Base-by-base conservation (phyloP, 2,888 invertebrate genomes). In the Pyrocoelia pectoralis region DNA sequence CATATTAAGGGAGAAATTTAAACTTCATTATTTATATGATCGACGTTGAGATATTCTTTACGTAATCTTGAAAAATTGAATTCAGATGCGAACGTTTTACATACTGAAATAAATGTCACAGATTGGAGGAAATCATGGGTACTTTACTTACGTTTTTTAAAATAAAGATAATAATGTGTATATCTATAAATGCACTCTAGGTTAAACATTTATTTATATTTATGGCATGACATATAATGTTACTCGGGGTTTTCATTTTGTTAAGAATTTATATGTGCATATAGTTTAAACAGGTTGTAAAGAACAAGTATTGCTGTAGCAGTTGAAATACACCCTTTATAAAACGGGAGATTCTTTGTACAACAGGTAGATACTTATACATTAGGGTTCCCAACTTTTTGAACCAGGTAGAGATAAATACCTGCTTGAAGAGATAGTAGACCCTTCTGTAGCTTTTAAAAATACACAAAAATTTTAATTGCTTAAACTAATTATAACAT, bases 191-290 rank as follows among this genome's bases (percentile, higher is more conserved):
- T 57, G 40, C 50, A 49, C 50, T 57, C 49, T 50, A 49, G 29
- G 49, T 49, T 57, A 50, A 57, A 49, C 46, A 48, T 57, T 57
- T 57, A 48, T 48, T 56, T 56, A 49, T 56, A 56, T 56, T 57
- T 57, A 57, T 41, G 56, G 33, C 50, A 19, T 57, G 56, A 56
- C 48, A 46, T 56, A 56, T 56, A 56, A 49, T 17, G 40, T 46
- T 14, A 49, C 38, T 40, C 38, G 18, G 38, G 33, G 19, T 49
- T 57, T 57, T 50, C 14, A 50, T 50, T 57, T 57, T 40, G 49
- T 57, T 49, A 41, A 46, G 46, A 10, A 18, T 17, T 46, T 17
- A 33, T 33, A 6, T 33, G 33, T 10, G 8, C n/a, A 33, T 33
- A 33, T n/a, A 33, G 33, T n/a, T 33, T 33, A 33, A 33, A 33